Evolutionary conservation across 92 coral and sea anemone genomes (phyloP).

Genomic region (Epizoanthus stellaris): DNA sequence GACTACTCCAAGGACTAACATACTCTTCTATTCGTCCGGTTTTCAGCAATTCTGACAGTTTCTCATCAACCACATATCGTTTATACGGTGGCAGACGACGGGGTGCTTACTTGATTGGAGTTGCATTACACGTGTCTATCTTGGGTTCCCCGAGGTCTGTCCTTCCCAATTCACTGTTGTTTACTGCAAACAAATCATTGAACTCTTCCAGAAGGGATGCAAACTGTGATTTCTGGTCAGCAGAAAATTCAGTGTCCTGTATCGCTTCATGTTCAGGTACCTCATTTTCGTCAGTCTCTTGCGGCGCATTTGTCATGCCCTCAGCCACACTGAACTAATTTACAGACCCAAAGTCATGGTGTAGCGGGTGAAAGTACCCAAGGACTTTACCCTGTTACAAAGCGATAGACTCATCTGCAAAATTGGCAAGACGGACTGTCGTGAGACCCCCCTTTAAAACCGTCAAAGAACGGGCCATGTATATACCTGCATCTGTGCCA

Average conservation of each 20-base stretch:
- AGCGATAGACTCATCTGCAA: constrained; percentile 48
- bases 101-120: constrained; percentile 61
- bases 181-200: constrained; percentile 51
- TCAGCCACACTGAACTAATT: constrained; percentile 27
- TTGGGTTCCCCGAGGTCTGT: constrained; percentile 57
- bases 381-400: constrained; percentile 38
- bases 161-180: constrained; percentile 54
- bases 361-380: constrained; percentile 60
- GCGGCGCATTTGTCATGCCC: constrained; percentile 9
- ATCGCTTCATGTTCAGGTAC: constrained; percentile 18
- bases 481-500: constrained; percentile 25
- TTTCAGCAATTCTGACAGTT: constrained; percentile 31
- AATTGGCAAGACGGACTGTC: constrained; percentile 58
- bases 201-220: constrained; percentile 51
- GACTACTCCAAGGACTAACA: constrained; percentile 59
- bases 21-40: constrained; percentile 59
- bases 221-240: constrained; percentile 43
- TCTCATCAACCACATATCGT: constrained; percentile 42
- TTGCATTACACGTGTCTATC: constrained; percentile 59
- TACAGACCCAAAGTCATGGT: constrained; percentile 50
- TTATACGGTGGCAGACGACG: constrained; percentile 48
- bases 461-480: constrained; percentile 48
- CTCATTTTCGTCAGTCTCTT: constrained; percentile 6
- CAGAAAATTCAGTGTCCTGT: constrained; percentile 43
- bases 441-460: constrained; percentile 37